These are phyloP conservation scores for Phragmatobia fuliginosa DNA, from an alignment of 2,888 invertebrate species.

Conservation along the genomic window DNA sequence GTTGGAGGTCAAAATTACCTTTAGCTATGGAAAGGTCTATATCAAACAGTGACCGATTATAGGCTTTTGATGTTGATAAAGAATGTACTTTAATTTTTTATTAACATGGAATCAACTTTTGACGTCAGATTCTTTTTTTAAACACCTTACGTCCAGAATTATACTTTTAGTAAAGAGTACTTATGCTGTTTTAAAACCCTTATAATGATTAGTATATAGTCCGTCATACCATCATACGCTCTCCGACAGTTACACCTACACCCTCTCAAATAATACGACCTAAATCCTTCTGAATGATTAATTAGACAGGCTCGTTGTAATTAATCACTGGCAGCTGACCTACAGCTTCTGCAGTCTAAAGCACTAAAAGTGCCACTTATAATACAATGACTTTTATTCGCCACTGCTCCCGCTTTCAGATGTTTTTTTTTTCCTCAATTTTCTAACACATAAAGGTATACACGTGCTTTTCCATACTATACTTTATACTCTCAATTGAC, in stretches of 20 bases:
- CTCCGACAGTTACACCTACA: not conserved
- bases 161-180: not conserved
- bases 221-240: not conserved
- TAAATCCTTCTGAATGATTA: conserved; percentile 7
- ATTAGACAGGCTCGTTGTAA: not conserved
- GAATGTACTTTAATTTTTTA: too few relatives aligned
- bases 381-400: not conserved
- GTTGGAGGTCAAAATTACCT: too few relatives aligned
- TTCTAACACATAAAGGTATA: too few relatives aligned
- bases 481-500: too few relatives aligned
- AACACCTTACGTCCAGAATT: too few relatives aligned
- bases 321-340: conserved; percentile 7
- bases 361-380: not conserved
- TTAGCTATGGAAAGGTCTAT: too few relatives aligned
- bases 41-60: too few relatives aligned
- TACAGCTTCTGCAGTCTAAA: not conserved
- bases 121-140: too few relatives aligned
- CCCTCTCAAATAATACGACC: conserved; percentile 11
- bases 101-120: too few relatives aligned
- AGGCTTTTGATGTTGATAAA: too few relatives aligned
- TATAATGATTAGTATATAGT: conserved; percentile 4
- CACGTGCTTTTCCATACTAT: too few relatives aligned
- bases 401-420: not conserved
- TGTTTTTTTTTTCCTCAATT: not conserved
- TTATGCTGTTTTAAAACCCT: not conserved